Conservation (phyloP, 2,797 vertebrate genomes). For the Sebastes cheni region DNA sequence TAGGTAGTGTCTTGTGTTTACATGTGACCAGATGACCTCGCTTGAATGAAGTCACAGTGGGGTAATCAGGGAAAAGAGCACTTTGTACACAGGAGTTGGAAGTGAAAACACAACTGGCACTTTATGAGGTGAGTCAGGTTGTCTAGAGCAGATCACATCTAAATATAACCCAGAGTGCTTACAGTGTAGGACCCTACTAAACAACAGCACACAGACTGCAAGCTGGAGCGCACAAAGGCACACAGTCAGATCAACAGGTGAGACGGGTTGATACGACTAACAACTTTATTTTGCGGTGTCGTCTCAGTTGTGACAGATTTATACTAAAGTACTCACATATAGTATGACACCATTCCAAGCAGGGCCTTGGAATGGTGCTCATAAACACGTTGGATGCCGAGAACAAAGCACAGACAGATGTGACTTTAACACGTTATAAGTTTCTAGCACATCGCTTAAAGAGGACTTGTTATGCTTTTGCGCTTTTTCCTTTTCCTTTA, state of each 20-base stretch:
- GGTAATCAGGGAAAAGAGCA: not conserved
- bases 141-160: slow-evolving; percentile 86
- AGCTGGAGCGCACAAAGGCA: not conserved
- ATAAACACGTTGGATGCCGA: slow-evolving; percentile 24
- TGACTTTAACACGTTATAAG: not conserved
- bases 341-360: not conserved
- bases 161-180: slow-evolving; percentile 85
- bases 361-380: not conserved
- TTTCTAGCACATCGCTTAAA: not conserved
- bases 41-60: not conserved
- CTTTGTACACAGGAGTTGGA: slow-evolving; percentile 12
- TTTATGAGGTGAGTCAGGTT: slow-evolving; percentile 49
- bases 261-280: slow-evolving; percentile 18
- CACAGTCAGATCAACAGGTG: slow-evolving; percentile 47
- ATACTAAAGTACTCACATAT: not conserved
- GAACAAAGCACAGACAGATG: not conserved
- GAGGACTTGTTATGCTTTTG: too few relatives aligned
- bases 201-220: slow-evolving; percentile 73
- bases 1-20: not conserved
- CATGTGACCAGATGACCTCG: not conserved
- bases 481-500: too few relatives aligned
- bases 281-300: not conserved
- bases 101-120: slow-evolving; percentile 36
- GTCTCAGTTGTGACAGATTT: not conserved
- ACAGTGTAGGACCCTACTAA: slow-evolving; percentile 22